Conservation (phyloP, 1,140 invertebrate species). For the Triops cancriformis region DNA sequence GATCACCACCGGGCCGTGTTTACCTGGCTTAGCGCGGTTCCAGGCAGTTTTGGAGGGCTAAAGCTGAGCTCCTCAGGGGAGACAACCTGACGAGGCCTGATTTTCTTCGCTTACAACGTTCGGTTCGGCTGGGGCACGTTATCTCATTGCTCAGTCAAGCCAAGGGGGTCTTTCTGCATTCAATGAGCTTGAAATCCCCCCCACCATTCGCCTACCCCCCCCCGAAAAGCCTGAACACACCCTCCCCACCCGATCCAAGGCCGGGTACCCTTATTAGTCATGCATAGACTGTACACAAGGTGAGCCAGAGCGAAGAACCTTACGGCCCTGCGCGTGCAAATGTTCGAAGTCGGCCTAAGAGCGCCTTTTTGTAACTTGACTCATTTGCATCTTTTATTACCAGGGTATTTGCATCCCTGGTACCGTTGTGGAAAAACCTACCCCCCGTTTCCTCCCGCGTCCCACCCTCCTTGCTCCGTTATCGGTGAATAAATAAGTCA, state of each 20-base stretch:
- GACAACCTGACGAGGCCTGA: neutral
- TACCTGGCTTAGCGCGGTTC: conserved; percentile 2
- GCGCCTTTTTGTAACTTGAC: too few species aligned
- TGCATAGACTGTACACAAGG: neutral
- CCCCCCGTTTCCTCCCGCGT: neutral
- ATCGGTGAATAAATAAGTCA: neutral
- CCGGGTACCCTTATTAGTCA: conserved; percentile 9
- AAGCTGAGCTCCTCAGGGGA: neutral
- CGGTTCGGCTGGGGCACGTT: neutral
- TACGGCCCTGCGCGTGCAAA: neutral
- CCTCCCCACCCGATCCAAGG: neutral
- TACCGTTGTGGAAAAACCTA: neutral
- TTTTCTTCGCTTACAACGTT: neutral
- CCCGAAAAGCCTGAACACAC: neutral
- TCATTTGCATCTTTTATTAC: too few species aligned
- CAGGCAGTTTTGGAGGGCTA: neutral
- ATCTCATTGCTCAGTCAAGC: neutral
- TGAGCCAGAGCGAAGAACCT: neutral
- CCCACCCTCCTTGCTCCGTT: neutral
- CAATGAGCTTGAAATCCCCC: neutral
- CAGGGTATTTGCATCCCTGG: too few species aligned
- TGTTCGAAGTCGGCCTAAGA: too few species aligned
- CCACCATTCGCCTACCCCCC: neutral
- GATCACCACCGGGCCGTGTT: neutral
- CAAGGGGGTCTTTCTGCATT: too few species aligned